phyloP scores from a whole-genome alignment of 2,113 vertebrate genomes.

The Formicarius rufipectus region DNA sequence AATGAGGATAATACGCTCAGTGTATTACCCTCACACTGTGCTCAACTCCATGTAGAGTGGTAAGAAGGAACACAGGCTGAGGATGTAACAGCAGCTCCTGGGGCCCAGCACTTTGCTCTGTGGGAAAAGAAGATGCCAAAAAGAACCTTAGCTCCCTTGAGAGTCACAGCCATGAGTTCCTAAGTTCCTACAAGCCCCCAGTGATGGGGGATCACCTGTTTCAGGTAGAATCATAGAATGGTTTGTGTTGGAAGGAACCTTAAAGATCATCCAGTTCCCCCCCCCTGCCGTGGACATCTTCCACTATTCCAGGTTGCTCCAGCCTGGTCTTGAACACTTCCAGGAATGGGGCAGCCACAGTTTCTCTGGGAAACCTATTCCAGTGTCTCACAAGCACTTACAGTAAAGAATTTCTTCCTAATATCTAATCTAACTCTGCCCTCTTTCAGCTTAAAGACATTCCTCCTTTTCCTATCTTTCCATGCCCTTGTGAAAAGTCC shows the following conservation, averaged over 20 bases:
- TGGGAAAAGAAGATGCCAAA: not conserved
- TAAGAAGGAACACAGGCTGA: not conserved
- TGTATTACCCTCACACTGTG: not conserved
- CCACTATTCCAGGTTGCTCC: not conserved
- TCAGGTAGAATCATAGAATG: not conserved
- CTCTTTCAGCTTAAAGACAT: not conserved
- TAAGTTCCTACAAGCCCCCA: not conserved
- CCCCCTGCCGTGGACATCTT: not conserved
- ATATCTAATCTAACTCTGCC: not conserved
- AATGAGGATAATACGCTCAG: constrained; percentile 30
- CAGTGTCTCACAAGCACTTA: not conserved
- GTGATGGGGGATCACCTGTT: not conserved
- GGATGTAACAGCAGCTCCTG: not conserved
- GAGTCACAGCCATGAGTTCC: not conserved
- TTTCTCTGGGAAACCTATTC: not conserved
- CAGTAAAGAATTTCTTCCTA: not conserved
- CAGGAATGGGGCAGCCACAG: not conserved
- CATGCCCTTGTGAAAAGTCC: not conserved
- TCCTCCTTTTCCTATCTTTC: not conserved
- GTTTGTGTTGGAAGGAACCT: not conserved
- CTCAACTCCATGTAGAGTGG: not conserved
- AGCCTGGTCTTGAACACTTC: not conserved
- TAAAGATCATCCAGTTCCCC: not conserved
- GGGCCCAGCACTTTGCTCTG: not conserved
- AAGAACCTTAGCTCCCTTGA: not conserved